Evolutionary conservation across 1,140 invertebrate genomes (phyloP).

Genomic region (roundworm (Caenorhabditis elegans)): DNA sequence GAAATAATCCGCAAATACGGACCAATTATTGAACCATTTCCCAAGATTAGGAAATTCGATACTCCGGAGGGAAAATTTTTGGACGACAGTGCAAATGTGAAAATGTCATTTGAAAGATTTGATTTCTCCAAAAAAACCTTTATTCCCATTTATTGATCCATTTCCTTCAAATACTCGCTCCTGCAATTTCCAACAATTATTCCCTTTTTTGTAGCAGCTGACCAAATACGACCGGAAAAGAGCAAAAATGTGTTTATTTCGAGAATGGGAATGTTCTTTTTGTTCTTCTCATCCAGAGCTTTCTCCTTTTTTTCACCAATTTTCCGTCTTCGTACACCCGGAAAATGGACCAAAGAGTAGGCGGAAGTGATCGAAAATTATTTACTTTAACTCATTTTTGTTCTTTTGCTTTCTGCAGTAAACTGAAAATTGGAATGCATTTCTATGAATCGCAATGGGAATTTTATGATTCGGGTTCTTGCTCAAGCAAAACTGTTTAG

Average conservation of each 20-base stretch:
- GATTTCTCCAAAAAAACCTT: too few relatives aligned
- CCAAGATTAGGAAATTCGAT: neutral
- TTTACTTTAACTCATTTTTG: neutral
- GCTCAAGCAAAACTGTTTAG: too few relatives aligned
- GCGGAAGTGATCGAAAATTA: conserved; percentile 31
- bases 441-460: too few relatives aligned
- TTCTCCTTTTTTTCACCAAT: neutral
- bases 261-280: neutral
- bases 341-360: conserved; percentile 22
- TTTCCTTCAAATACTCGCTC: too few relatives aligned
- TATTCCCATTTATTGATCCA: too few relatives aligned
- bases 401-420: too few relatives aligned
- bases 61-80: too few relatives aligned
- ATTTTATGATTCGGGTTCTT: too few relatives aligned
- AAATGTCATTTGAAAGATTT: too few relatives aligned
- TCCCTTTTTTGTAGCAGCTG: neutral
- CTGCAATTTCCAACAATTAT: neutral
- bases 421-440: too few relatives aligned
- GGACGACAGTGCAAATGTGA: too few relatives aligned
- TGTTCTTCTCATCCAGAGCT: neutral
- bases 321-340: conserved; percentile 14
- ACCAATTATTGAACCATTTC: neutral
- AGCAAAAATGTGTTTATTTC: conserved; percentile 28
- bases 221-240: neutral
- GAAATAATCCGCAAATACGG: conserved; percentile 16